Conservation (phyloP, 1,140 invertebrate genomes). For the Scaptomyza hsui region DNA sequence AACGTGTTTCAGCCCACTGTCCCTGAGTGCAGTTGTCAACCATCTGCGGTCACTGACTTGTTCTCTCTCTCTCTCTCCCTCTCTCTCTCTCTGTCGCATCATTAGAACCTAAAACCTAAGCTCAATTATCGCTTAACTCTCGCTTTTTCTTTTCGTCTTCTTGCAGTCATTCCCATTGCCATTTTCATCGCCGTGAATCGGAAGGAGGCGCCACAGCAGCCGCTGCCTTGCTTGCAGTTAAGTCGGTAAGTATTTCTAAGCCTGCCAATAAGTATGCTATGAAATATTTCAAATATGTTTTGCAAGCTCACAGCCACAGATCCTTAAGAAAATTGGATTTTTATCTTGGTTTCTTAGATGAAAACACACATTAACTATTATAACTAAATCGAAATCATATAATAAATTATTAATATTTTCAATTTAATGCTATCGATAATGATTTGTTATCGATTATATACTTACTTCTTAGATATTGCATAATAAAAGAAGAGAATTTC, state of each 20-base stretch:
- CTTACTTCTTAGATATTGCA: too few species aligned
- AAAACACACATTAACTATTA: too few species aligned
- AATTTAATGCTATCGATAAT: too few species aligned
- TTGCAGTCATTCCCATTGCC: conserved; percentile 55
- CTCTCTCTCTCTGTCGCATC: conserved; percentile 5
- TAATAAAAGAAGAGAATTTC: too few species aligned
- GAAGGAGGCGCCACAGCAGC: conserved; percentile 16
- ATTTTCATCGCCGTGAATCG: conserved; percentile 37
- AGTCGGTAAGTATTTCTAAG: conserved; percentile 19
- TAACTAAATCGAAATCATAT: too few species aligned
- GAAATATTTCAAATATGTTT: neutral
- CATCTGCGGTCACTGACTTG: conserved; percentile 18
- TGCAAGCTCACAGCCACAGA: neutral
- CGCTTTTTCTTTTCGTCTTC: neutral
- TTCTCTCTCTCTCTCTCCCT: neutral
- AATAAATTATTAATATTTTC: too few species aligned
- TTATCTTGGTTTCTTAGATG: neutral
- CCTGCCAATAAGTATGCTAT: neutral
- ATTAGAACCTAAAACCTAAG: neutral
- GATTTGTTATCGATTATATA: too few species aligned
- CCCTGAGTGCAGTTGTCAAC: neutral
- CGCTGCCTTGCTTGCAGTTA: conserved; percentile 25
- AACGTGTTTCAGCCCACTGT: conserved; percentile 5
- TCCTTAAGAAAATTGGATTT: too few species aligned
- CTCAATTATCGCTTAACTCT: conserved; percentile 7